Evolutionary conservation across 2,113 vertebrate species (phyloP), one percentile per base, ranked within the genome.

Genomic region (Spermophilus dauricus): DNA sequence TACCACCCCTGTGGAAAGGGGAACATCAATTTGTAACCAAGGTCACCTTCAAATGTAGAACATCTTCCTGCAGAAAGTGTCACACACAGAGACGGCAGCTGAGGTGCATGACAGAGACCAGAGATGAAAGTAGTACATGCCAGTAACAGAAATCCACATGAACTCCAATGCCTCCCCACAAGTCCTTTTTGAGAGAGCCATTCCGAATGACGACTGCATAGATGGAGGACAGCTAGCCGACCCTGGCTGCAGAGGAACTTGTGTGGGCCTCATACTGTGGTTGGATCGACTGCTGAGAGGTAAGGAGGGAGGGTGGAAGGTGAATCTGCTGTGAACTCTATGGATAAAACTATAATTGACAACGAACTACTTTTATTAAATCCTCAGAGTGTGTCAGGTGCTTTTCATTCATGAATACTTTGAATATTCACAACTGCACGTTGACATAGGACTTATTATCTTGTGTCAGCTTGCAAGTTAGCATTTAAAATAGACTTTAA

Each of bases 41-140:
- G 20, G 34, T 34, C 53, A n/a, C 81, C 45, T 93, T 78, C 80
- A 70, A 73, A 67, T 28, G 34, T 1, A 75, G 28, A 78, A 37
- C 30, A 53, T 28, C 65, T 51, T 89, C 51, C 56, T 89, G 37
- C 42, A 80, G 86, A 78, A 67, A 93, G 91, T 88, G 22, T 82
- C 48, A 28, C 10, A 51, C 26, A 28, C 17, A 87, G 8, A 86
- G 37, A 81, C 2, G 91, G 75, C 39, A 87, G 72, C 65, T 42
- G 12, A 53, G 37, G 61, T 22, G 65, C 95, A 26, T 24, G 82
- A 92, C 80, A 77, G 83, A 92, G 70, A 34, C 2, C 61, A 5
- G 0, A 63, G 85, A 97, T 67, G 34, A 82, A 42, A 48, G 2
- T 0, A 24, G 0, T 0, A n/a, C 28, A 75, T 75, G 58, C 18